phyloP scores from a whole-genome alignment of 37 sponge, comb jelly and placozoan species.

The Halichondria panicea region DNA sequence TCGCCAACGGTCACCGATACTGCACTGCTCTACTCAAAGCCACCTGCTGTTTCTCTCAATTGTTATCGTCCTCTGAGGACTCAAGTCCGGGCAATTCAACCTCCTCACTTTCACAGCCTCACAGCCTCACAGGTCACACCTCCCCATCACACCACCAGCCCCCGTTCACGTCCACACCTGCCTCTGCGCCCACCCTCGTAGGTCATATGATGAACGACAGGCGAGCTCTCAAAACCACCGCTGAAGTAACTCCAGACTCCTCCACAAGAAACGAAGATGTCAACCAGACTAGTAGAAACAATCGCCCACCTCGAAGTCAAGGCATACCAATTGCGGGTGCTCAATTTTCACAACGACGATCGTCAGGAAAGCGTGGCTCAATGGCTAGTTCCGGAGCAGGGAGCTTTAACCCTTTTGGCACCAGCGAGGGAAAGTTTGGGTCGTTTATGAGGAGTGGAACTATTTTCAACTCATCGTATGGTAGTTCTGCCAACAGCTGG shows the following conservation, averaged over 20 bases:
- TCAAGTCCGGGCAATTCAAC: too few species aligned
- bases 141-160: background rate
- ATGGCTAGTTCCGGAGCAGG: background rate
- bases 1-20: slow-evolving; percentile 31
- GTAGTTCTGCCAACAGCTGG: slow-evolving; percentile 9
- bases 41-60: slow-evolving; percentile 17
- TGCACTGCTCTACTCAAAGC: slow-evolving; percentile 47
- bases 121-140: background rate
- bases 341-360: background rate
- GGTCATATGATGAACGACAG: background rate
- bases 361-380: background rate
- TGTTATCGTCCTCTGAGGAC: background rate
- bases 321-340: background rate
- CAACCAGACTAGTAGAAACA: background rate
- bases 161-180: background rate
- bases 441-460: slow-evolving; percentile 1
- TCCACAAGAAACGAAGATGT: background rate
- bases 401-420: background rate
- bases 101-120: background rate
- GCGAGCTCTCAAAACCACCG: too few species aligned
- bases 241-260: too few species aligned
- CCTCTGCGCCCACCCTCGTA: background rate
- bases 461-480: background rate
- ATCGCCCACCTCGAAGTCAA: background rate
- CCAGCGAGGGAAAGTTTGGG: background rate